phyloP scores from a whole-genome alignment of 2,888 invertebrate species.

The Cosmorhoe ocellata region DNA sequence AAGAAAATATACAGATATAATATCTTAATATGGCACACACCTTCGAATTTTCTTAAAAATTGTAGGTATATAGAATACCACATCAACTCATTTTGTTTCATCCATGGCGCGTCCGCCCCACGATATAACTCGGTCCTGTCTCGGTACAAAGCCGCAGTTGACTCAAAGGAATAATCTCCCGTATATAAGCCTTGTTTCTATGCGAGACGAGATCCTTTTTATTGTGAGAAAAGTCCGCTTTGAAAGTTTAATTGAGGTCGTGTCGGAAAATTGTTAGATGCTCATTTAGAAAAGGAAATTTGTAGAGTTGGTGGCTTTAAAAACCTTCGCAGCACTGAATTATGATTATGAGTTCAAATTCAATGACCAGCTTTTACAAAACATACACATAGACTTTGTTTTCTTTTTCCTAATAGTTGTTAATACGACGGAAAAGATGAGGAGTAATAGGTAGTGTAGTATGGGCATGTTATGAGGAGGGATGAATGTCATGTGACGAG shows the following conservation, averaged over 20 bases:
- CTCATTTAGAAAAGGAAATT: conserved; percentile 36
- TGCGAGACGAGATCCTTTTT: conserved; percentile 13
- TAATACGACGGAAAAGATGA: too few species aligned
- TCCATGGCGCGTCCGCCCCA: conserved; percentile 29
- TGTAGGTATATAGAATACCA: conserved; percentile 19
- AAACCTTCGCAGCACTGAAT: too few species aligned
- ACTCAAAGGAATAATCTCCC: conserved; percentile 47
- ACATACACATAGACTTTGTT: too few species aligned
- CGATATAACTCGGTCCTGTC: conserved; percentile 39
- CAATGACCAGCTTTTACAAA: too few species aligned
- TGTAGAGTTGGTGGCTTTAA: too few species aligned
- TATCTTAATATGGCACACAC: too few species aligned
- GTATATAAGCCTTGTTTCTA: conserved; percentile 27
- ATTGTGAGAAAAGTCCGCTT: conserved; percentile 10
- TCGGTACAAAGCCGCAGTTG: conserved; percentile 43
- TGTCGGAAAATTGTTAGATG: background rate
- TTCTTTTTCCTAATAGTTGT: too few species aligned
- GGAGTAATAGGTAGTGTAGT: too few species aligned
- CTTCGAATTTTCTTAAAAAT: too few species aligned
- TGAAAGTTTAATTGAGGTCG: conserved; percentile 19
- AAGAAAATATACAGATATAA: too few species aligned
- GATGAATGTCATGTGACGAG: too few species aligned
- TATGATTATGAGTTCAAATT: background rate
- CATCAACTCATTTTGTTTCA: conserved; percentile 25
- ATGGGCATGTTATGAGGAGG: too few species aligned